A percentile compares a stretch with the other conserved stretches of the same genome.
Evolutionary conservation across 1,140 invertebrate genomes (phyloP).

Genomic region (Euwallacea similis): DNA sequence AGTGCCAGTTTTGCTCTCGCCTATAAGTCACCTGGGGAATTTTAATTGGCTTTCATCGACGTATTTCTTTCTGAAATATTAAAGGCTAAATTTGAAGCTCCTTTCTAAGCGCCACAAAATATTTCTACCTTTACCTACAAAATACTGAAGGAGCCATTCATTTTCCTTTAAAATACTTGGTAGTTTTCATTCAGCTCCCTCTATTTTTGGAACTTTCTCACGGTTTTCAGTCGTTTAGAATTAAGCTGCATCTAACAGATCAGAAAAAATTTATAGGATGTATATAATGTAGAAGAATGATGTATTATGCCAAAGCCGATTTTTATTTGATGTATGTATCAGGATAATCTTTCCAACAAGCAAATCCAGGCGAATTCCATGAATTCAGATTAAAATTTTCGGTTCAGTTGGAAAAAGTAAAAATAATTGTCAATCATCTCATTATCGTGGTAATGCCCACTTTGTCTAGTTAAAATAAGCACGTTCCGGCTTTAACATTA

Average conservation of each 20-base stretch:
- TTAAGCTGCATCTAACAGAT: slow-evolving; percentile 19
- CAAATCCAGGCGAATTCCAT: neutral
- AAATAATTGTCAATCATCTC: too few species aligned
- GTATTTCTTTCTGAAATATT: slow-evolving; percentile 1
- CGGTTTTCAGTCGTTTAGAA: slow-evolving; percentile 17
- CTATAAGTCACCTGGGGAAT: neutral
- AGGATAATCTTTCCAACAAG: slow-evolving; percentile 8
- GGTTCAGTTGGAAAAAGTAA: neutral
- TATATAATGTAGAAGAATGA: slow-evolving; percentile 22
- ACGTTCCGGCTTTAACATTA: slow-evolving; percentile 11
- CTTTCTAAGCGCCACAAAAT: neutral
- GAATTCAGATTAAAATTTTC: neutral
- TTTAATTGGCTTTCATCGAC: neutral
- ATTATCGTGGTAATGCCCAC: neutral
- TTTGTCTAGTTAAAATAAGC: neutral
- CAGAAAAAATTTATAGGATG: slow-evolving; percentile 27
- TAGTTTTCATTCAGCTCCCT: neutral
- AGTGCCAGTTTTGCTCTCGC: neutral
- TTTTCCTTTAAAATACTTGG: neutral
- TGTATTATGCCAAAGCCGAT: slow-evolving; percentile 20
- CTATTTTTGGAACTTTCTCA: slow-evolving; percentile 2
- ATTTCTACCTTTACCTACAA: neutral
- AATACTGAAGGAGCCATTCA: slow-evolving; percentile 7
- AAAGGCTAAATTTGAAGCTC: neutral
- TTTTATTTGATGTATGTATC: slow-evolving; percentile 21